Percentiles rank a stretch among this genome's conserved stretches.
These are phyloP conservation scores for Paratrypauchen microcephalus DNA, from an alignment of 2,797 vertebrate species.

Conservation along the genomic window DNA sequence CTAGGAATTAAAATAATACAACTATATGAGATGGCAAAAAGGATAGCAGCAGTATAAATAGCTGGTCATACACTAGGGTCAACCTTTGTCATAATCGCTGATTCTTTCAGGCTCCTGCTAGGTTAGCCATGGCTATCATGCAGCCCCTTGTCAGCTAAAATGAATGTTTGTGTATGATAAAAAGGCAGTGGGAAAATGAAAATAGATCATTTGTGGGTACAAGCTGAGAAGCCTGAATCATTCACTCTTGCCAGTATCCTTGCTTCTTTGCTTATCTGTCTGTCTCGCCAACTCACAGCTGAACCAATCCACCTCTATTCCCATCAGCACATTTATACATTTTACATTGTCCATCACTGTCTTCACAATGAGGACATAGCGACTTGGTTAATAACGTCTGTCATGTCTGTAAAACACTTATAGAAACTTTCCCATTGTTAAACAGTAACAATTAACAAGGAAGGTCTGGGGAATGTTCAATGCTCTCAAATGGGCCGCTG, in stretches of 20 bases:
- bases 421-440: slow-evolving; percentile 61
- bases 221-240: slow-evolving; percentile 50
- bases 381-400: slow-evolving; percentile 50
- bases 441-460: slow-evolving; percentile 29
- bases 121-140: background rate
- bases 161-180: slow-evolving; percentile 1
- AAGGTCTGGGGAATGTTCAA: slow-evolving; percentile 37
- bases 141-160: background rate
- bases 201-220: slow-evolving; percentile 62
- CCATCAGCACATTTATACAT: slow-evolving; percentile 46
- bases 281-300: slow-evolving; percentile 51
- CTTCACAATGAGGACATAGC: slow-evolving; percentile 36
- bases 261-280: slow-evolving; percentile 49
- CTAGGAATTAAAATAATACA: background rate
- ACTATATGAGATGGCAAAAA: background rate
- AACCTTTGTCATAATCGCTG: background rate
- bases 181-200: slow-evolving; percentile 48
- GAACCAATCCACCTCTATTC: slow-evolving; percentile 56
- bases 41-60: background rate
- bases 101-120: background rate
- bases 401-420: slow-evolving; percentile 48
- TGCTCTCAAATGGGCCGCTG: slow-evolving; percentile 42
- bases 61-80: background rate
- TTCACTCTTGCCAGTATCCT: slow-evolving; percentile 53
- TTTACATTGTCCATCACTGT: slow-evolving; percentile 47